Evolutionary conservation across 2,888 invertebrate genomes (phyloP), one percentile per base, ranked within the genome.

Genomic region (Eupithecia subumbrata): DNA sequence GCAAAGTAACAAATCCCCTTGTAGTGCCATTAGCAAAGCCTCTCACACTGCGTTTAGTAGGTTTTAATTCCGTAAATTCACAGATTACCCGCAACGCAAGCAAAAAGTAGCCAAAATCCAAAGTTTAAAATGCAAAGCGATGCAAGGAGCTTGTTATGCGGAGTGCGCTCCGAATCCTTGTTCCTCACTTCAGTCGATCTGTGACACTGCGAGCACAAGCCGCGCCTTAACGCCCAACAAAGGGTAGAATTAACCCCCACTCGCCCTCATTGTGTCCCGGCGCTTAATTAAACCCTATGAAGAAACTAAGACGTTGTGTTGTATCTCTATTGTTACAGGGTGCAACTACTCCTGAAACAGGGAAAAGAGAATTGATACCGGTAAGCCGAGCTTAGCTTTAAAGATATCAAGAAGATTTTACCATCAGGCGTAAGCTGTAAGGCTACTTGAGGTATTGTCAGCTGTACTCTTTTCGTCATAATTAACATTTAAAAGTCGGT

Each of bases 251-350:
- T 11, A 56, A 56, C 56, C 22, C n/a, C 80, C 78, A 69, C 69
- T 66, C 66, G 60, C 69, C 64, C 78, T 75, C 79, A 78, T 81
- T 81, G 80, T 82, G 56, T 78, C 79, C 72, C 56, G 78, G 79
- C 80, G 79, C 82, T 82, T 84, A 80, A 83, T 84, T 84, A 82
- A 82, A 76, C 74, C 74, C 75, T 69, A 71, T 40, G 48, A 72
- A 76, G 71, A 69, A 76, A 74, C 69, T 69, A 43, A 43, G 67
- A 67, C n/a, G 48, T 22, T 56, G 18, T n/a, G 12, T 60, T 69
- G 43, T 70, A 60, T 74, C 37, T 68, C 40, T 76, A 22, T 72
- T 75, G 34, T 64, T 67, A 37, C 66, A 56, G 69, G 75, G 12
- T 34, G 5, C 45, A 75, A 72, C 75, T 72, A 45, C n/a, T 14